Conservation (phyloP, 1,140 invertebrate species). For the Eumeta japonica region DNA sequence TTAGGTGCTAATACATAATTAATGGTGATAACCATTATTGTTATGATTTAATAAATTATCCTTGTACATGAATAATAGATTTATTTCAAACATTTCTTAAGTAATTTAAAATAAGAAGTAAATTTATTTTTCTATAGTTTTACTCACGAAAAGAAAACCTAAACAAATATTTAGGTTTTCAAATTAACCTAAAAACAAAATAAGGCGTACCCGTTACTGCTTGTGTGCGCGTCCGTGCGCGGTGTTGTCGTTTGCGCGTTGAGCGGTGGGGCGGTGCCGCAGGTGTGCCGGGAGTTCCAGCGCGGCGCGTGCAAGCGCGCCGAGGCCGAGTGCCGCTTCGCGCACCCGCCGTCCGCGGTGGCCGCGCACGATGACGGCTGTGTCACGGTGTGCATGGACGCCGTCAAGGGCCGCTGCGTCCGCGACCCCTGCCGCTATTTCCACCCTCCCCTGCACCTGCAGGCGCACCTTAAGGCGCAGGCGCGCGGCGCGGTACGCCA, state of each 20-base stretch:
- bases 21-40: too few species aligned
- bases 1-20: too few species aligned
- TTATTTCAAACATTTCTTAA: too few species aligned
- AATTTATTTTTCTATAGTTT: too few species aligned
- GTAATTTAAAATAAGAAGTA: too few species aligned
- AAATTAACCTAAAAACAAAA: too few species aligned
- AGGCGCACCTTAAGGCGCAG: constrained; percentile 98
- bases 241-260: constrained; percentile 10
- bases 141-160: too few species aligned
- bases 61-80: too few species aligned
- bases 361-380: constrained; percentile 91
- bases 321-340: constrained; percentile 95
- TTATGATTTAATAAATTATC: too few species aligned
- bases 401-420: constrained; percentile 94
- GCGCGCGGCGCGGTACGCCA: constrained; percentile 92
- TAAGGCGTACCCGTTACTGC: too few species aligned
- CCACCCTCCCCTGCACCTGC: constrained; percentile 96
- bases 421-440: constrained; percentile 96
- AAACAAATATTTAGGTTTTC: too few species aligned
- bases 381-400: constrained; percentile 98
- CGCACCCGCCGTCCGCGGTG: constrained; percentile 93
- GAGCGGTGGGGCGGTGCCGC: constrained; percentile 42
- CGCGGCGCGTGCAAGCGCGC: constrained; percentile 94
- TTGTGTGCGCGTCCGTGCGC: too few species aligned
- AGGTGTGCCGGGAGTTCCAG: constrained; percentile 98